Evolutionary conservation across 2,797 vertebrate species (phyloP).

Genomic region (Pseudochaenichthys georgianus): DNA sequence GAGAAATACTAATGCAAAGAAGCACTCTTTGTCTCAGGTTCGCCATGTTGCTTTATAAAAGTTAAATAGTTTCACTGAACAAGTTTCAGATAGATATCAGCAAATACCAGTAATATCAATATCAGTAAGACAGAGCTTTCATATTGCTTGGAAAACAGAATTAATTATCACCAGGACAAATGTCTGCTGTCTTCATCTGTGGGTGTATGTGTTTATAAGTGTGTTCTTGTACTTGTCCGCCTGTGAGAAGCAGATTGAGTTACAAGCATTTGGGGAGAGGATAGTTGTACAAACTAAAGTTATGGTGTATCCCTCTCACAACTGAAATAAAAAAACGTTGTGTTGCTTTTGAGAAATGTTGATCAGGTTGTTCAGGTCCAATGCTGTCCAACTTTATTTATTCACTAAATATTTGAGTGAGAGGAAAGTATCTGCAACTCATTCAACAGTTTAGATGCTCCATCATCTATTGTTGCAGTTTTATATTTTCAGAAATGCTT

Average conservation of each 20-base stretch:
- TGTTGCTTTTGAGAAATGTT: constrained; percentile 6
- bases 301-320: constrained; percentile 4
- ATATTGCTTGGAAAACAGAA: constrained; percentile 57
- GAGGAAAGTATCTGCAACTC: not conserved
- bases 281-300: constrained; percentile 32
- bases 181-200: constrained; percentile 63
- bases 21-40: not conserved
- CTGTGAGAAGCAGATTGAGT: constrained; percentile 45
- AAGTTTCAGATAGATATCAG: constrained; percentile 14
- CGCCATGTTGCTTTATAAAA: not conserved
- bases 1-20: not conserved
- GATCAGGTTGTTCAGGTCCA: constrained; percentile 39
- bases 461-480: not conserved
- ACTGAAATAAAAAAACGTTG: constrained; percentile 2
- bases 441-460: not conserved
- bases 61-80: constrained; percentile 21
- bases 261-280: constrained; percentile 52
- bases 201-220: constrained; percentile 59
- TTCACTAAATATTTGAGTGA: constrained; percentile 24
- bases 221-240: constrained; percentile 44
- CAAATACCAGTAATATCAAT: not conserved
- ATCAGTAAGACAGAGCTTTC: constrained; percentile 29
- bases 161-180: constrained; percentile 74
- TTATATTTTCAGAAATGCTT: not conserved
- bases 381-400: constrained; percentile 32